Evolutionary conservation across 2,888 invertebrate genomes (phyloP).

Genomic region (Mesochorus sp.): DNA sequence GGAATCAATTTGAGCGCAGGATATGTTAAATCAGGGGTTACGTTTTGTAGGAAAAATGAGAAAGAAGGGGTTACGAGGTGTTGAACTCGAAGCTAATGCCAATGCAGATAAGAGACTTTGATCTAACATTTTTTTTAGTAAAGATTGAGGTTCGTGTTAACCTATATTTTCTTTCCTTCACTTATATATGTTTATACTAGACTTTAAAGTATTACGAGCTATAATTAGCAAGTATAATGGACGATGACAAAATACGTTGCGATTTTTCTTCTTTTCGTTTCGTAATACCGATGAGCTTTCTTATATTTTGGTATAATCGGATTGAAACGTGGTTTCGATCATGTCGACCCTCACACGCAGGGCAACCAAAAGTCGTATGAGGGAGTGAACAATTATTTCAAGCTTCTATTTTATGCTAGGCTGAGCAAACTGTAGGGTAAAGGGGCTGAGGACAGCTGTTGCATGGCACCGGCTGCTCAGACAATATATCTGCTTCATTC

Average conservation of each 20-base stretch:
- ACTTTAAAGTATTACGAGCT: too few relatives aligned
- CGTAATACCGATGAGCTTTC: conserved; percentile 48
- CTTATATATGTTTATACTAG: too few relatives aligned
- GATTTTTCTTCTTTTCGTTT: neutral
- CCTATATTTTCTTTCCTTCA: too few relatives aligned
- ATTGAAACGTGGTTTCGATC: conserved; percentile 70
- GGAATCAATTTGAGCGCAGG: too few relatives aligned
- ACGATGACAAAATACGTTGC: neutral
- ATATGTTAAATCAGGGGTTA: too few relatives aligned
- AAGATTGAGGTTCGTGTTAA: too few relatives aligned
- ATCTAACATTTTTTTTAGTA: too few relatives aligned
- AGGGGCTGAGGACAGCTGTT: conserved; percentile 73
- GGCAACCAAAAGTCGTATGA: conserved; percentile 33
- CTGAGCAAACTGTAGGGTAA: conserved; percentile 27
- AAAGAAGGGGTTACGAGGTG: too few relatives aligned
- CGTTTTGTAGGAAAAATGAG: too few relatives aligned
- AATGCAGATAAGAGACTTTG: too few relatives aligned
- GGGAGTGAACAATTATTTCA: conserved; percentile 71
- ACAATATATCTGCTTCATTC: conserved; percentile 75
- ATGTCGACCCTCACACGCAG: conserved; percentile 59
- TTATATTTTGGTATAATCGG: conserved; percentile 65
- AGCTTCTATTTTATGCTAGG: conserved; percentile 67
- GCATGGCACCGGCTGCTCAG: conserved; percentile 77
- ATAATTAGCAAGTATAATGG: too few relatives aligned
- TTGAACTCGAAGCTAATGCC: too few relatives aligned